Conservation (phyloP, 2,797 vertebrate species). For the Ammospiza maritima region DNA sequence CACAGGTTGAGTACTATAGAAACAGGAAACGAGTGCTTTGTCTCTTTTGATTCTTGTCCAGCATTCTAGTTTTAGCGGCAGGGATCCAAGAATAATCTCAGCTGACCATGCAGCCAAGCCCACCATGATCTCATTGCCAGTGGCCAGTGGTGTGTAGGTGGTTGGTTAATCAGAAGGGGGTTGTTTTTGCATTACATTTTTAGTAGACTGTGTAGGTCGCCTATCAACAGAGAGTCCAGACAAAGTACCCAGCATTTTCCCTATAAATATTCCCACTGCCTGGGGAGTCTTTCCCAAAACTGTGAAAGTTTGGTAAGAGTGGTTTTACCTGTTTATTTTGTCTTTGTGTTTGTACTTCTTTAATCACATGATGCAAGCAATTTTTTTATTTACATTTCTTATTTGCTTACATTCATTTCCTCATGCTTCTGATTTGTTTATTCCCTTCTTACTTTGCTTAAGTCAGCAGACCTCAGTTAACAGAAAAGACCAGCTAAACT, state of each 20-base stretch:
- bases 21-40: slow-evolving; percentile 60
- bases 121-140: slow-evolving; percentile 21
- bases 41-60: slow-evolving; percentile 43
- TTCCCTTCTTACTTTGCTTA: background rate
- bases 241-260: background rate
- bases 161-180: background rate
- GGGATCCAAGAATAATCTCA: slow-evolving; percentile 53
- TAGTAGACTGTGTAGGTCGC: background rate
- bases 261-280: background rate
- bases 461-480: background rate
- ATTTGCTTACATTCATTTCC: slow-evolving; percentile 3
- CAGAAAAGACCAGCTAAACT: background rate
- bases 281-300: background rate
- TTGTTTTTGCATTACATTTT: background rate
- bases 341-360: background rate
- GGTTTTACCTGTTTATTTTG: background rate
- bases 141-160: background rate
- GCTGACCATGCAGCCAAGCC: background rate
- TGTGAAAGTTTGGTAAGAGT: background rate
- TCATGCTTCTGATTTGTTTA: background rate
- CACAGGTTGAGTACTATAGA: background rate
- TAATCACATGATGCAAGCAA: background rate
- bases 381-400: background rate
- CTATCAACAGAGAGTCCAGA: background rate
- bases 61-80: slow-evolving; percentile 2